phyloP scores from a whole-genome alignment of 2,888 invertebrate genomes.

The Rhingia campestris region DNA sequence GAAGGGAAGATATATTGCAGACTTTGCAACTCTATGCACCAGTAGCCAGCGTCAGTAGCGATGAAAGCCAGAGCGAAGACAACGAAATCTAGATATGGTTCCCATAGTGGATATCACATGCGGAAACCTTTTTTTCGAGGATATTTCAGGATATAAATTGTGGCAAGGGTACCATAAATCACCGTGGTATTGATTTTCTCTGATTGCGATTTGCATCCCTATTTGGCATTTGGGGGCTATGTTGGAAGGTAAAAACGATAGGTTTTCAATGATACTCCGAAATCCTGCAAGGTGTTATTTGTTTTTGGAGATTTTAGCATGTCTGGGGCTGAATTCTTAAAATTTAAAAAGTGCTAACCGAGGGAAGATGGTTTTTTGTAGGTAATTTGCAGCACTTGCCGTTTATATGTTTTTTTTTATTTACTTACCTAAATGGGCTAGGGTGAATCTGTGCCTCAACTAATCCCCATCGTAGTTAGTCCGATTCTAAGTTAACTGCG shows the following conservation, averaged over 20 bases:
- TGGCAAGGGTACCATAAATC: constrained; percentile 56
- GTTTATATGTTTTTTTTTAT: too few species aligned
- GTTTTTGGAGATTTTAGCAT: too few species aligned
- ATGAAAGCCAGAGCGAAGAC: constrained; percentile 33
- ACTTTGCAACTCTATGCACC: constrained; percentile 46
- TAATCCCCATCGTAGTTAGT: too few species aligned
- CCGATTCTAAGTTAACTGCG: too few species aligned
- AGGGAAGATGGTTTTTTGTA: too few species aligned
- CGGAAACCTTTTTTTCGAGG: constrained; percentile 24
- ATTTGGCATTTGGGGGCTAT: background rate
- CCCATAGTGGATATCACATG: constrained; percentile 13
- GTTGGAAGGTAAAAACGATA: background rate
- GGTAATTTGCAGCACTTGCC: too few species aligned
- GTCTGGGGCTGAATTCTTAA: too few species aligned
- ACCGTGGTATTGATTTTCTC: constrained; percentile 61
- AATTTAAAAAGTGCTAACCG: too few species aligned
- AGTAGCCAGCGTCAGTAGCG: constrained; percentile 17
- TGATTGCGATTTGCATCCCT: constrained; percentile 49
- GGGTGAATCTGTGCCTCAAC: too few species aligned
- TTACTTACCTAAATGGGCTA: too few species aligned
- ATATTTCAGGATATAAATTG: constrained; percentile 58
- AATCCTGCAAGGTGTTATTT: too few species aligned
- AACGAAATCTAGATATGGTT: constrained; percentile 16
- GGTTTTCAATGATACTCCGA: background rate
- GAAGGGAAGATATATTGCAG: constrained; percentile 60